These are phyloP conservation scores for Amazona guildingii DNA, from an alignment of 2,113 vertebrate species.

Conservation along the genomic window DNA sequence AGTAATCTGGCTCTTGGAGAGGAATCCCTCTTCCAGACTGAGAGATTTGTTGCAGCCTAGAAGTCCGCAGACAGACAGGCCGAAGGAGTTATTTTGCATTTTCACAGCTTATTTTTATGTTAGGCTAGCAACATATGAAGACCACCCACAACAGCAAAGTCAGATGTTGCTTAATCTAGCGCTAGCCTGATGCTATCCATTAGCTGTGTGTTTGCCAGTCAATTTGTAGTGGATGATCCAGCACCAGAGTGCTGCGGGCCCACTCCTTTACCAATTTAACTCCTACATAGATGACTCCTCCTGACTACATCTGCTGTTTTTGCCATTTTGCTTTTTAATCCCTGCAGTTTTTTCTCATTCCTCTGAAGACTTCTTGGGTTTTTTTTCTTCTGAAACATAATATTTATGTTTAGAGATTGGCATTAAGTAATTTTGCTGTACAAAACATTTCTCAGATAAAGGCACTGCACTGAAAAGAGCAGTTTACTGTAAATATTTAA, in stretches of 20 bases:
- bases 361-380: not conserved
- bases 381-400: constrained; percentile 11
- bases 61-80: constrained; percentile 22
- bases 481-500: constrained; percentile 49
- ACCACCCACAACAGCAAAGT: constrained; percentile 45
- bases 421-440: constrained; percentile 8
- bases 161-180: constrained; percentile 30
- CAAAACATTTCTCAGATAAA: constrained; percentile 7
- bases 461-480: not conserved
- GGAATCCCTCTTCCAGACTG: constrained; percentile 63
- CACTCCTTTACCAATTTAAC: not conserved
- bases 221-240: constrained; percentile 1
- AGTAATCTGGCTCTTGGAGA: constrained; percentile 64
- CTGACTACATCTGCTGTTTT: constrained; percentile 39
- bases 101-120: constrained; percentile 52
- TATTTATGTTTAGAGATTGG: constrained; percentile 43
- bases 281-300: not conserved
- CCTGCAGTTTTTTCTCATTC: not conserved
- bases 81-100: constrained; percentile 37
- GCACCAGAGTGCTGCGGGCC: not conserved
- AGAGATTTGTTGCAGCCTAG: constrained; percentile 78
- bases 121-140: constrained; percentile 53
- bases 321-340: constrained; percentile 7
- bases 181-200: constrained; percentile 22
- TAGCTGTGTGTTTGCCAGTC: constrained; percentile 28